Conservation (phyloP, 2,113 vertebrate genomes). For the Cervus canadensis region DNA sequence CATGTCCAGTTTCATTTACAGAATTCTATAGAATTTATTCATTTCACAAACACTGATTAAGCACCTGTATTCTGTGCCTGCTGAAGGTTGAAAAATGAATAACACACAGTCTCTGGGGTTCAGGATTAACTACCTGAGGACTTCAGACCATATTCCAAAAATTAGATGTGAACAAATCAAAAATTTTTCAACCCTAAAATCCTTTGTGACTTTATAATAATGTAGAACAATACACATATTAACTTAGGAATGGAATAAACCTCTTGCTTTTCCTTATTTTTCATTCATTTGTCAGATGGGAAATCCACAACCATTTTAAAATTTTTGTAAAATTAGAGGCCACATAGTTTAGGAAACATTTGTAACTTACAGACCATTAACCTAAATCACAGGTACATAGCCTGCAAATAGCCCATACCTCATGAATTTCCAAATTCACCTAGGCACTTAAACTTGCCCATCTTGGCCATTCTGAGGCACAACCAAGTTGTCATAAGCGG, state of each 20-base stretch:
- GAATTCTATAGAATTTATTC: background rate
- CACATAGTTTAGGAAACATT: background rate
- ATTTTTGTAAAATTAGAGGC: background rate
- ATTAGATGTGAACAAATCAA: background rate
- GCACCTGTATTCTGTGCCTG: background rate
- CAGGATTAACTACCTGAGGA: background rate
- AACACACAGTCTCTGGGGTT: background rate
- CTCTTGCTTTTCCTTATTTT: background rate
- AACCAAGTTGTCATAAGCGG: background rate
- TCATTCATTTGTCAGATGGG: background rate
- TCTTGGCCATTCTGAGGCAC: background rate
- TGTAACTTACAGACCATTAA: background rate
- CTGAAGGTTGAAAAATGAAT: background rate
- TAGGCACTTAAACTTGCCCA: background rate
- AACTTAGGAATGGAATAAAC: background rate
- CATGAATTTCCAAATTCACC: background rate
- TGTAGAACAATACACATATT: background rate
- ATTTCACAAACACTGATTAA: background rate
- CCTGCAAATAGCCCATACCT: background rate
- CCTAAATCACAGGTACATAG: background rate
- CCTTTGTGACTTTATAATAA: background rate
- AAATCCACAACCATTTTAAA: background rate
- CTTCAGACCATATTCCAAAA: background rate
- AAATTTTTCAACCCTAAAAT: background rate
- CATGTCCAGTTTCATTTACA: background rate